Base-by-base conservation (phyloP, 35 echinoderm and acorn worm genomes). In the Apostichopus parvimensis region DNA sequence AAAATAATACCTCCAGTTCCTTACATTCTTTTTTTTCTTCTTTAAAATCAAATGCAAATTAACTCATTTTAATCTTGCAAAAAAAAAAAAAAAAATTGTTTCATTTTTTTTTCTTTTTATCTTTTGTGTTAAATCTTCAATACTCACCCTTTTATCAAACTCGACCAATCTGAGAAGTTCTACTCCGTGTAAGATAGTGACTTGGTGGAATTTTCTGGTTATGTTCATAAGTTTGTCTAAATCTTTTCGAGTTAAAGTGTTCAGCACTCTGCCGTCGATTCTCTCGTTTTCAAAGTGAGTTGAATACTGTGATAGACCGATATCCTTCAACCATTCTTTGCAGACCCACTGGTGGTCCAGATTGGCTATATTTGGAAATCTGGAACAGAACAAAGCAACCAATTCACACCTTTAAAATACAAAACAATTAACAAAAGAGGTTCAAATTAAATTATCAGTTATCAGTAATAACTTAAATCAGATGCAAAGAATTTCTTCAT, bases 301-400 rank as follows among this genome's bases (percentile, higher is more conserved):
- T 57, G 97, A 95, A 90, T 98, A 92, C 84, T 94, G 94, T 13
- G 57, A 57, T 1, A 95, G 92, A 14, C 96, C 93, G 9, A 95
- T 57, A 90, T 98, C 95, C 18, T 92, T 94, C 78, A 98, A 59
- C 97, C 97, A 98, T 5, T 91, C 95, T 55, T 93, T 82, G 54
- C 93, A 91, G 17, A 98, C 97, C 97, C 97, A 98, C 59, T 87
- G 89, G 73, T 98, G 97, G 89, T 98, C 97, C 55, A 98, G 77
- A 8, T 96, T 95, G 58, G 90, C 90, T 54, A 93, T 86, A 64
- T 96, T 98, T 4, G 94, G 93, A 56, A 59, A 62, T 6, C 85
- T 87, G 18, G 11, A 5, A 71, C 10, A 87, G 17, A 87, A 59
- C 12, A 61, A 61, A 61, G 58, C 58, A 61, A 60, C 7, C 58